Percentiles rank a stretch among this genome's conserved stretches.
Evolutionary conservation across 2,888 invertebrate genomes (phyloP).

Genomic region (Nymphalis urticae): DNA sequence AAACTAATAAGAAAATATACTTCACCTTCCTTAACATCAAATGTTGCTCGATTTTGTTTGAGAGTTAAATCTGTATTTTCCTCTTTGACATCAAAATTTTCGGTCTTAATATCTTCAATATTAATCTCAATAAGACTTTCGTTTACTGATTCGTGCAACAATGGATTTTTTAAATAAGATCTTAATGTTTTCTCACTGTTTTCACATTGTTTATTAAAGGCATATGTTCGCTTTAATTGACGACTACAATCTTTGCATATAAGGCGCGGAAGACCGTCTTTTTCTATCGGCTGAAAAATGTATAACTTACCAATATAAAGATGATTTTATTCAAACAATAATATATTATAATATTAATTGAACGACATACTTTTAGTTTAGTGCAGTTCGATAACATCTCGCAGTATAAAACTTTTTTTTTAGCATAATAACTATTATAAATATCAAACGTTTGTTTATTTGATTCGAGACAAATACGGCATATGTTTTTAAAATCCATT

Average conservation of each 20-base stretch:
- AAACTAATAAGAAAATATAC: neutral
- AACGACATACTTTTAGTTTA: constrained; percentile 59
- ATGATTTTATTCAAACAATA: neutral
- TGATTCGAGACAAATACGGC: constrained; percentile 65
- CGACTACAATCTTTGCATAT: constrained; percentile 71
- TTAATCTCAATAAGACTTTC: constrained; percentile 15
- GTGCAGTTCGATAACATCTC: constrained; percentile 69
- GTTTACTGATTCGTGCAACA: constrained; percentile 4
- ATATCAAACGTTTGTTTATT: constrained; percentile 64
- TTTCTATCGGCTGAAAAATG: constrained; percentile 56
- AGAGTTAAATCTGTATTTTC: constrained; percentile 12
- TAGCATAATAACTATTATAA: constrained; percentile 60
- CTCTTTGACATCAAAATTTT: constrained; percentile 41
- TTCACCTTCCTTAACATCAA: constrained; percentile 22
- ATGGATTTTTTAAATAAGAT: constrained; percentile 31
- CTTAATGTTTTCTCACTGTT: constrained; percentile 61
- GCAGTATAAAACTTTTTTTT: constrained; percentile 61
- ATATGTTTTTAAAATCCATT: constrained; percentile 64
- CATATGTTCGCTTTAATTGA: constrained; percentile 62
- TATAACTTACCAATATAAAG: neutral
- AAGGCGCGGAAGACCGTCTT: constrained; percentile 64
- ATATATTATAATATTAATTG: neutral
- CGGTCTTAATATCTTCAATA: constrained; percentile 39
- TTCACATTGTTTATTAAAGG: constrained; percentile 66
- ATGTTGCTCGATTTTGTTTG: constrained; percentile 24